These are phyloP conservation scores for Rhabdophis nuchalis DNA, from an alignment of 2,797 vertebrate genomes.

Conservation along the genomic window DNA sequence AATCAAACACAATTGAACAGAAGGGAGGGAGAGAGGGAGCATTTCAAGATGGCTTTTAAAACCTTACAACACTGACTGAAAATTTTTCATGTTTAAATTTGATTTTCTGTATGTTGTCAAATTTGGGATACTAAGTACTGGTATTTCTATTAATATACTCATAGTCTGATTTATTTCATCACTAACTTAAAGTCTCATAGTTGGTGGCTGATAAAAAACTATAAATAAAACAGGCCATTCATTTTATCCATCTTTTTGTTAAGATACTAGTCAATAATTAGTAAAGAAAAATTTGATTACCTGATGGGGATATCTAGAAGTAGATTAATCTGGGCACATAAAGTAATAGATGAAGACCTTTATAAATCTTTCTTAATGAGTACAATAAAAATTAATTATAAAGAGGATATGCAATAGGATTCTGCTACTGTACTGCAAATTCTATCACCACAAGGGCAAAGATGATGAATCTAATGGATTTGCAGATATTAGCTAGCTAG, in stretches of 20 bases:
- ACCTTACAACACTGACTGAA: not conserved
- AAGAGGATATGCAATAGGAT: not conserved
- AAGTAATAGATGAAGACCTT: not conserved
- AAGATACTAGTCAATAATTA: not conserved
- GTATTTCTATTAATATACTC: not conserved
- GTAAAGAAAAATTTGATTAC: not conserved
- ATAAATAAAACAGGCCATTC: not conserved
- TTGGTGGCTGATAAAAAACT: not conserved
- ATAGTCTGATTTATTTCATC: not conserved
- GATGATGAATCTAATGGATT: not conserved
- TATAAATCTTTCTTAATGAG: not conserved
- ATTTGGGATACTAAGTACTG: not conserved
- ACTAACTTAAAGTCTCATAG: not conserved
- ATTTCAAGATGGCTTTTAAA: not conserved
- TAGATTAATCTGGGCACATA: not conserved
- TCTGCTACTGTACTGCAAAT: not conserved
- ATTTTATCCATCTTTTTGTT: not conserved
- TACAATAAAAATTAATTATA: not conserved
- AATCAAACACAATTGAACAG: too few species aligned
- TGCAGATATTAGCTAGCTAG: not conserved
- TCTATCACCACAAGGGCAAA: not conserved
- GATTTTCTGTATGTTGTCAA: not conserved
- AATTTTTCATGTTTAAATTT: not conserved
- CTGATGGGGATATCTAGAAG: not conserved
- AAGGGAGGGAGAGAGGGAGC: too few species aligned